Conservation (phyloP, 2,797 vertebrate genomes). For the Poecilia wingei region DNA sequence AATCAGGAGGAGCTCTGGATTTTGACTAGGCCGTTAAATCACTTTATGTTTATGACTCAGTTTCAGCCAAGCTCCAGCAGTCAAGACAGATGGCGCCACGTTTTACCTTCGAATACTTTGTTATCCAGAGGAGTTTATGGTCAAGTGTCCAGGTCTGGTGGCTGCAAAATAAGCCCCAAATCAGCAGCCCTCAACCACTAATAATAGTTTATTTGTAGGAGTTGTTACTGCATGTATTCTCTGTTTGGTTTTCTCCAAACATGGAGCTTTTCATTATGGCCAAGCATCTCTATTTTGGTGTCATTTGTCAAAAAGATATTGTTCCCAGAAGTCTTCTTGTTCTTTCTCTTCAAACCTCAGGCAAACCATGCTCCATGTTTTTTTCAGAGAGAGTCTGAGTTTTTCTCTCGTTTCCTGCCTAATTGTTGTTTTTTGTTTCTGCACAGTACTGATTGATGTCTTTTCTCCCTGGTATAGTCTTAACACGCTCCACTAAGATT, state of each 20-base stretch:
- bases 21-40: background rate
- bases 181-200: background rate
- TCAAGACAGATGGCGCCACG: background rate
- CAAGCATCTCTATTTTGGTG: background rate
- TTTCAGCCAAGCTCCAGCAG: background rate
- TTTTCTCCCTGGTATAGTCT: background rate
- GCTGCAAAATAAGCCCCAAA: background rate
- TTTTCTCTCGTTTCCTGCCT: background rate
- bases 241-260: background rate
- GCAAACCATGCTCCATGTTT: background rate
- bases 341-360: background rate
- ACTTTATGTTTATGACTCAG: background rate
- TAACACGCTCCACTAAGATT: background rate
- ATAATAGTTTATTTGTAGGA: background rate
- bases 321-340: background rate
- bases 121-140: background rate
- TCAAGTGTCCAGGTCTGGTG: background rate
- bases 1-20: background rate
- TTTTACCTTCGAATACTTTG: background rate
- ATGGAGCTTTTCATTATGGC: background rate
- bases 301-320: background rate
- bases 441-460: background rate
- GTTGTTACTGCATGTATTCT: background rate
- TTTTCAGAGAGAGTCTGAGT: background rate
- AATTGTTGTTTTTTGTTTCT: background rate